Evolutionary conservation across 1,140 invertebrate genomes (phyloP).

Genomic region (Limonius californicus): DNA sequence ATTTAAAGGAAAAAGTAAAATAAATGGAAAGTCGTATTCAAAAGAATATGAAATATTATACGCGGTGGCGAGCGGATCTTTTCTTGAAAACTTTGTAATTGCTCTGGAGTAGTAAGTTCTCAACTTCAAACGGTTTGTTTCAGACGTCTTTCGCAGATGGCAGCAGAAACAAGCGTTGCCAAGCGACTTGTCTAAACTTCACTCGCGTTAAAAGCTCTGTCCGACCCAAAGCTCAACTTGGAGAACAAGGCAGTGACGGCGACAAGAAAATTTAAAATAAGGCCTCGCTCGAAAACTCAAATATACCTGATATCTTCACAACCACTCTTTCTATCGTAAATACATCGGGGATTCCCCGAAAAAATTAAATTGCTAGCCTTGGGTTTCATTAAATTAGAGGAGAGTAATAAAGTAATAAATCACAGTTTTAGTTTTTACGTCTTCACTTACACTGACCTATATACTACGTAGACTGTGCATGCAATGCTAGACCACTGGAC

Average conservation of each 20-base stretch:
- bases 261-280: no score
- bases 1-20: constrained; percentile 5
- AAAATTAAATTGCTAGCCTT: no score
- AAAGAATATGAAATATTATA: constrained; percentile 14
- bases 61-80: constrained; percentile 4
- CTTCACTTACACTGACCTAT: no score
- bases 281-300: no score
- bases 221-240: neutral
- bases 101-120: constrained; percentile 10
- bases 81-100: constrained; percentile 14
- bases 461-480: no score
- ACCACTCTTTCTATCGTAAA: no score
- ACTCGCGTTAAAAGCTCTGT: neutral
- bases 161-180: constrained; percentile 13
- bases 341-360: no score
- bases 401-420: no score
- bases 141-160: constrained; percentile 7
- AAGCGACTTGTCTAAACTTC: neutral
- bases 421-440: no score
- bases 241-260: neutral
- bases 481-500: no score
- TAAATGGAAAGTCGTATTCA: constrained; percentile 1
- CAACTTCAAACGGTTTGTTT: constrained; percentile 14
- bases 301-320: no score
- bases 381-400: no score